Evolutionary conservation across 2,797 vertebrate species (phyloP), one percentile per base, ranked within the genome.

Genomic region (Heterohyrax brucei): DNA sequence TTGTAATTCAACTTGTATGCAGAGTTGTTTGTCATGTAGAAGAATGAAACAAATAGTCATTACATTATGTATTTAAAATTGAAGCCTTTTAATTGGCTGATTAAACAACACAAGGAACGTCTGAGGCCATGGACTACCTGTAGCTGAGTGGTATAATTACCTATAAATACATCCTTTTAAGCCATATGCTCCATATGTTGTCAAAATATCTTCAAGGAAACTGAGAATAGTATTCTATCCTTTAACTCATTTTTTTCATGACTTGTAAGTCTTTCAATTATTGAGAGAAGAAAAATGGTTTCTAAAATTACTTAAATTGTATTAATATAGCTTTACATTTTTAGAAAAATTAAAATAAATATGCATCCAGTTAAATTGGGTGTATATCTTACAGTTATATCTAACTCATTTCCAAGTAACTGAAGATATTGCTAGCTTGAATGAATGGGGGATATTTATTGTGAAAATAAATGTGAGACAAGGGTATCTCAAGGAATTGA

Each of bases 11-110:
- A 61, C 53, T 84, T 72, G 21, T 73, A 50, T 48, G 10, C 22
- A 10, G 26, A 88, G 26, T 80, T 94, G 81, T 91, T 83, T 94
- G 39, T 70, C 48, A 75, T 64, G 14, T 33, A 64, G 39, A 92
- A 90, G 94, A 94, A 93, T 78, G 77, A 61, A 92, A 82, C 77
- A 90, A 79, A 77, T 96, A 82, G 77, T 73, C 30, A 8, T 89
- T 94, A 50, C 3, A 50, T 86, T 88, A 68, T 48, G 30, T 26
- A 83, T 89, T 94, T 94, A 53, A 59, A 90, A 77, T 48, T n/a
- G 85, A 10, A 86, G 13, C 48, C 78, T 94, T 89, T 94, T 33
- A 76, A 84, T 62, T 85, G 89, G 53, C 70, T 94, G 87, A 68
- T 93, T 61, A 77, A 66, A 64, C 46, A 93, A n/a, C 28, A 44